These are phyloP conservation scores for Anolis apletophallus DNA, from an alignment of 2,797 vertebrate genomes.

Conservation along the genomic window DNA sequence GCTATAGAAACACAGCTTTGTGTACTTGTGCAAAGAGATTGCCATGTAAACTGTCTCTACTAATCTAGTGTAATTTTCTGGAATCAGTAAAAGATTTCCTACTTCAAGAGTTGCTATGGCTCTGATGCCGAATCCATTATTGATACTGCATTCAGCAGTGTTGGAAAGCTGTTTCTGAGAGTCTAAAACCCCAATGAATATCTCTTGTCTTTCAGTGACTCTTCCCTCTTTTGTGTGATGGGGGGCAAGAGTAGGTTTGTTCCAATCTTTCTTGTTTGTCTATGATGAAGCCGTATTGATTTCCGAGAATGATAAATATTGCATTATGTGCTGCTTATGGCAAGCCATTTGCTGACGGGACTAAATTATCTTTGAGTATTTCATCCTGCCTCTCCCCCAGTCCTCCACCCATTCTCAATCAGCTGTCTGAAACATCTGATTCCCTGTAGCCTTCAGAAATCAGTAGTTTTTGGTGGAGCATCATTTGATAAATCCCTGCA, in stretches of 20 bases:
- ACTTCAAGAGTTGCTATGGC: neutral
- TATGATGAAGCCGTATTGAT: slow-evolving; percentile 58
- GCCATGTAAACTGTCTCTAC: neutral
- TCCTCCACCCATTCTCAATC: slow-evolving; percentile 18
- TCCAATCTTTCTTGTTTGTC: slow-evolving; percentile 26
- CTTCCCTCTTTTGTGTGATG: neutral
- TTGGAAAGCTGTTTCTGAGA: neutral
- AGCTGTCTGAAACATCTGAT: neutral
- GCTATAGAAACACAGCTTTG: neutral
- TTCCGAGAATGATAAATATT: slow-evolving; percentile 40
- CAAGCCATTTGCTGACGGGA: slow-evolving; percentile 60
- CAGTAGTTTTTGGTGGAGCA: neutral
- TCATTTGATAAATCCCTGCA: slow-evolving; percentile 33
- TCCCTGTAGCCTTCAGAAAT: neutral
- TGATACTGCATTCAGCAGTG: neutral
- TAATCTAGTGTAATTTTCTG: slow-evolving; percentile 1
- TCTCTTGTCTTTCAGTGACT: neutral
- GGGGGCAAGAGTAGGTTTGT: slow-evolving; percentile 33
- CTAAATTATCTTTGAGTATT: slow-evolving; percentile 34
- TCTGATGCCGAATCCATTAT: neutral
- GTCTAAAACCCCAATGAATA: neutral
- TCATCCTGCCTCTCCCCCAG: neutral
- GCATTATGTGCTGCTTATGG: slow-evolving; percentile 40
- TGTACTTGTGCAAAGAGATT: neutral
- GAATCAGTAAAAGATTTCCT: slow-evolving; percentile 13